These are phyloP conservation scores for Drosophila fuyamai DNA, from an alignment of 1,140 invertebrate genomes.

Conservation along the genomic window DNA sequence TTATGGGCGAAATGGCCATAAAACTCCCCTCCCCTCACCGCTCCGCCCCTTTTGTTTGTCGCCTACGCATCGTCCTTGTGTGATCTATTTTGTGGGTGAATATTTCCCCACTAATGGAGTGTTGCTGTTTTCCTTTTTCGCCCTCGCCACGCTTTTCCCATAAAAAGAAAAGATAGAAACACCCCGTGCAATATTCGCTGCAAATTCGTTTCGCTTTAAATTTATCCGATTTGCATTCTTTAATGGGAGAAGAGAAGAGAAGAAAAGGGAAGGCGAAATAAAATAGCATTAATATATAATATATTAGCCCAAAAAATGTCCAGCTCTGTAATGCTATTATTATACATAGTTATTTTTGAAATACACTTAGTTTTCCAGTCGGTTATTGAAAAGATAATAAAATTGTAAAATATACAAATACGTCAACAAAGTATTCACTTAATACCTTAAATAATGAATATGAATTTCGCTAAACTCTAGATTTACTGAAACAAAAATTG, in stretches of 20 bases:
- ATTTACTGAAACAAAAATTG: too few relatives aligned
- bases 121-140: constrained; percentile 37
- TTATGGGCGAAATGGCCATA: constrained; percentile 76
- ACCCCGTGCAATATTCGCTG: constrained; percentile 1
- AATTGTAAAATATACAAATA: too few relatives aligned
- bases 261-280: not conserved
- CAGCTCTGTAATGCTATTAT: too few relatives aligned
- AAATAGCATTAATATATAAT: not conserved
- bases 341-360: too few relatives aligned
- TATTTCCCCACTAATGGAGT: constrained; percentile 75
- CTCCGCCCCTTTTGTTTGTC: constrained; percentile 24
- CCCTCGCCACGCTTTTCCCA: constrained; percentile 17
- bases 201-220: constrained; percentile 25
- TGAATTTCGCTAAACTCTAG: too few relatives aligned
- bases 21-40: constrained; percentile 48
- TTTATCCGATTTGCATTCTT: constrained; percentile 20
- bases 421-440: too few relatives aligned
- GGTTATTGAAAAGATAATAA: too few relatives aligned
- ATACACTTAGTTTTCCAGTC: too few relatives aligned
- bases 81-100: constrained; percentile 45
- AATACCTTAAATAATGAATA: too few relatives aligned
- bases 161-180: not conserved
- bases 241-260: not conserved
- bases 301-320: too few relatives aligned
- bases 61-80: constrained; percentile 58